Percentiles rank a stretch among this genome's conserved stretches.
phyloP scores from a whole-genome alignment of 1,140 invertebrate species.

The Diploscapter pachys region DNA sequence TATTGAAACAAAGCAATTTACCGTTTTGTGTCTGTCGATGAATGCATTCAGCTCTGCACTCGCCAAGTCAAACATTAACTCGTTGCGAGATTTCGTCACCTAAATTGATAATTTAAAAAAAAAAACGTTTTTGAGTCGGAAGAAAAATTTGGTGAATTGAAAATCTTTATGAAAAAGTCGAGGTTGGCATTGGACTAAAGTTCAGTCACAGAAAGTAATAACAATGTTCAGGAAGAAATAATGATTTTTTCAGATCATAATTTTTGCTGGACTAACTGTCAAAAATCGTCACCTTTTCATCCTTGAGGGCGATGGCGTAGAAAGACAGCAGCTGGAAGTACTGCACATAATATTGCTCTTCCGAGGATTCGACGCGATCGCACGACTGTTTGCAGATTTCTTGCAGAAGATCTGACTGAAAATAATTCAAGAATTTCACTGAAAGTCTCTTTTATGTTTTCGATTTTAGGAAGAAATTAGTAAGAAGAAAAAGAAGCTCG shows the following conservation, averaged over 20 bases:
- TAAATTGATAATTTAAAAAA: not conserved
- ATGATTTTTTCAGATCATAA: too few relatives aligned
- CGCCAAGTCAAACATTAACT: conserved; percentile 26
- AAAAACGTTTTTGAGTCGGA: not conserved
- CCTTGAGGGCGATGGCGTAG: conserved; percentile 29
- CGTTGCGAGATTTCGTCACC: conserved; percentile 23
- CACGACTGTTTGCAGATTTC: not conserved
- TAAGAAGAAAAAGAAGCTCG: too few relatives aligned
- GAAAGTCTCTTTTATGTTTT: too few relatives aligned
- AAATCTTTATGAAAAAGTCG: too few relatives aligned
- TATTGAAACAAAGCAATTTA: too few relatives aligned
- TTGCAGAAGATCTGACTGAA: conserved; percentile 12
- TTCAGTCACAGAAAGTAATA: conserved; percentile 1
- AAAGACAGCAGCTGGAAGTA: conserved; percentile 15
- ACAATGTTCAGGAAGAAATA: not conserved
- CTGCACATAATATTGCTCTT: conserved; percentile 28
- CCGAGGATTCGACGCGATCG: not conserved
- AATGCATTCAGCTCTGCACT: conserved; percentile 27
- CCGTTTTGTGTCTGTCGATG: conserved; percentile 6
- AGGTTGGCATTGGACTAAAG: not conserved
- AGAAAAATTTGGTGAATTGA: too few relatives aligned
- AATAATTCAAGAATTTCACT: not conserved
- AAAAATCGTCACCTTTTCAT: conserved; percentile 12
- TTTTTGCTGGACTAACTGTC: too few relatives aligned
- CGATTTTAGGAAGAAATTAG: too few relatives aligned